Base-by-base conservation (phyloP, 2,888 invertebrate species). In the Melanostoma scalare region DNA sequence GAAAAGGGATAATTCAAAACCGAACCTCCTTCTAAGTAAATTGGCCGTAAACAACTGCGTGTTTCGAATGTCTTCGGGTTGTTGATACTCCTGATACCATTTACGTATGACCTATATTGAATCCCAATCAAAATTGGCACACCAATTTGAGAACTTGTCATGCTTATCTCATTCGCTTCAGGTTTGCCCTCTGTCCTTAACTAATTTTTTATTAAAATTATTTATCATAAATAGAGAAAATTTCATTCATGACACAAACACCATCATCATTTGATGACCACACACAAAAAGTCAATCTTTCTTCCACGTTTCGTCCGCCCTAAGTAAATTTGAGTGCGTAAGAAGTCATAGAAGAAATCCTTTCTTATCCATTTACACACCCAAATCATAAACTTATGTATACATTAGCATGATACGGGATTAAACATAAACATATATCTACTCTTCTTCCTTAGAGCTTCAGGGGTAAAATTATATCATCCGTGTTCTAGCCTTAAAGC, bases 261-360 rank as follows among this genome's bases (percentile, higher is more conserved):
- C 44, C 61, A 73, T 79, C 65, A 75, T 76, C 65, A 76, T 81
- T 65, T 81, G 80, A 71, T 81, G 76, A 81, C 75, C 80, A 71
- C 58, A 76, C 80, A 76, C 36, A 80, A 81, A 67, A 75, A 53
- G n/a, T 58, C 67, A 56, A 73, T 60, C 6, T 35, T 9, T 30
- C 20, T 46, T 31, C 35, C 42, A 67, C 44, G 44, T 44, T 10
- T 48, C 9, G 35, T 36, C 9, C 8, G 38, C 6, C 35, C 56
- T 46, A 38, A 36, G 30, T 8, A 10, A 10, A 10, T 31, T 6
- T 2, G 42, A 31, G 42, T 8, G 6, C 8, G 9, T 6, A 42
- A 42, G 42, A 42, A 8, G 50, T 42, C 10, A 72, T 20, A 50
- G 3, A 20, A 36, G 31, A 71, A 71, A 75, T 75, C 65, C 72